These are phyloP conservation scores for Paraescarpia echinospica DNA, from an alignment of 1,140 invertebrate genomes.

Conservation along the genomic window DNA sequence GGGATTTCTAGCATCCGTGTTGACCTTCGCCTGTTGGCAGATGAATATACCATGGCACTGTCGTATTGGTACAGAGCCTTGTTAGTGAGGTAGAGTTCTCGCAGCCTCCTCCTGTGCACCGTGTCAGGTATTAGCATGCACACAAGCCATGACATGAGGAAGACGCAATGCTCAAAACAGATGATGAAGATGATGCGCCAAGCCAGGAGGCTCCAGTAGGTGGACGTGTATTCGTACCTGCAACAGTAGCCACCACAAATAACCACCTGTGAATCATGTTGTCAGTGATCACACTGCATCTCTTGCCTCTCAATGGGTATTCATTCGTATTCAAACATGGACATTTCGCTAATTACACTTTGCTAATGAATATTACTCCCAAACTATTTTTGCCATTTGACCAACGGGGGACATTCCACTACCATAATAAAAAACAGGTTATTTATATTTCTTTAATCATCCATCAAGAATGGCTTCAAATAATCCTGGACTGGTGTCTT, in stretches of 20 bases:
- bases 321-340: too few relatives aligned
- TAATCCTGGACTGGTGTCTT: too few relatives aligned
- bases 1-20: background rate
- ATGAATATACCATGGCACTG: background rate
- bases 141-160: conserved; percentile 78
- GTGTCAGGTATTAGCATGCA: conserved; percentile 84
- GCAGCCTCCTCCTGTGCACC: conserved; percentile 75
- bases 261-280: background rate
- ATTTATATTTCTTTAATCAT: too few relatives aligned
- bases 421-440: too few relatives aligned
- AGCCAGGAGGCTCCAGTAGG: background rate
- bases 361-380: too few relatives aligned
- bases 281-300: too few relatives aligned
- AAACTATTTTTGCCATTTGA: too few relatives aligned
- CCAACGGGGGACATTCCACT: too few relatives aligned
- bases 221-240: background rate
- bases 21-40: background rate
- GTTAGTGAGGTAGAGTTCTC: conserved; percentile 65
- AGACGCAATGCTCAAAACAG: conserved; percentile 75
- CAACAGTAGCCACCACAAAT: background rate
- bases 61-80: background rate
- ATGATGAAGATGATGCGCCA: conserved; percentile 26
- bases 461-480: too few relatives aligned
- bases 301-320: too few relatives aligned
- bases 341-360: too few relatives aligned